Percentiles rank a stretch among this genome's conserved stretches.
These are phyloP conservation scores for Hypsopygia costalis DNA, from an alignment of 2,888 invertebrate genomes.

Conservation along the genomic window DNA sequence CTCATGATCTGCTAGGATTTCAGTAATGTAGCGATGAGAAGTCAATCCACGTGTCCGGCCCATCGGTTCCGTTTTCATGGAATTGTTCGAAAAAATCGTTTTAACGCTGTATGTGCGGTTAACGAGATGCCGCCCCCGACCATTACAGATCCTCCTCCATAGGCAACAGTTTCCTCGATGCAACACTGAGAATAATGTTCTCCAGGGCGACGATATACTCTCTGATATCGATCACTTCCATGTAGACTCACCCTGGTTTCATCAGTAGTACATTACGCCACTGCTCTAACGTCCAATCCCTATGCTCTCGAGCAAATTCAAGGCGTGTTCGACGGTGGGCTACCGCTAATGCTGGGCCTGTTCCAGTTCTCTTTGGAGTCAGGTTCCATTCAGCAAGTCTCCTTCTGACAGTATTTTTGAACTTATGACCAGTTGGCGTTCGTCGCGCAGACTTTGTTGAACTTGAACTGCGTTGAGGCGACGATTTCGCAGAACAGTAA, in stretches of 20 bases:
- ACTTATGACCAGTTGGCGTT: slow-evolving; percentile 13
- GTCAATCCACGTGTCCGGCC: too few relatives aligned
- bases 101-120: too few relatives aligned
- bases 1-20: too few relatives aligned
- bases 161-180: slow-evolving; percentile 14
- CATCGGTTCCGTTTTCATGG: too few relatives aligned
- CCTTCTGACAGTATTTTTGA: slow-evolving; percentile 14
- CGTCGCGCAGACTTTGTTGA: slow-evolving; percentile 13
- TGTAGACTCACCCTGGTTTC: slow-evolving; percentile 17
- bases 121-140: too few relatives aligned
- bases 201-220: slow-evolving; percentile 15
- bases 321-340: slow-evolving; percentile 13
- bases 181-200: slow-evolving; percentile 18
- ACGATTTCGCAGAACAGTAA: slow-evolving; percentile 14
- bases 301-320: slow-evolving; percentile 14
- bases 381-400: slow-evolving; percentile 14
- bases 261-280: slow-evolving; percentile 12
- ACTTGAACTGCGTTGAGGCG: too few relatives aligned
- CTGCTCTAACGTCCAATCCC: slow-evolving; percentile 16
- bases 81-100: too few relatives aligned
- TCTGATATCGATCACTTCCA: slow-evolving; percentile 13
- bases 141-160: too few relatives aligned
- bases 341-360: slow-evolving; percentile 12
- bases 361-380: slow-evolving; percentile 14
- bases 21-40: too few relatives aligned